Conservation (phyloP, 2,888 invertebrate species). For the Aproaerema taeniolella region DNA sequence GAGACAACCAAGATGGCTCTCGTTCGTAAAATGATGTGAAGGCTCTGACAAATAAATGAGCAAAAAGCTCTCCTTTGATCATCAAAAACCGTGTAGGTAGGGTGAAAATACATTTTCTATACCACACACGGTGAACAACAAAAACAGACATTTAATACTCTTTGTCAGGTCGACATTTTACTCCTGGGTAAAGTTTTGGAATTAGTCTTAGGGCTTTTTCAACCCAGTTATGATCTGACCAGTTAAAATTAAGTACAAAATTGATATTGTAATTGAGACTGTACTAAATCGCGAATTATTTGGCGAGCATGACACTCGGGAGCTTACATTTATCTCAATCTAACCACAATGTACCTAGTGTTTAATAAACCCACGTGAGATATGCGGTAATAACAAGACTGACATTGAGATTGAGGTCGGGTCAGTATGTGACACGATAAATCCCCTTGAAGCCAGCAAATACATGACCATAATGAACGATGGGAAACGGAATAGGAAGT, state of each 20-base stretch:
- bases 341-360: background rate
- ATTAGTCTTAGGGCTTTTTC: too few relatives aligned
- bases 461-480: conserved; percentile 7
- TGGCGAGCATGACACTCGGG: too few relatives aligned
- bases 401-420: conserved; percentile 15
- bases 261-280: background rate
- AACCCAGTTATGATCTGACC: background rate
- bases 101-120: too few relatives aligned
- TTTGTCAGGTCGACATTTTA: too few relatives aligned
- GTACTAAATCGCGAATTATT: background rate
- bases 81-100: too few relatives aligned
- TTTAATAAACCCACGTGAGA: background rate
- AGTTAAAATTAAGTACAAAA: background rate
- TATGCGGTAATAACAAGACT: conserved; percentile 3
- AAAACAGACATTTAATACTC: too few relatives aligned
- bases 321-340: background rate
- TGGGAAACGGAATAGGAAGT: conserved; percentile 12
- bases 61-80: too few relatives aligned
- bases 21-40: too few relatives aligned
- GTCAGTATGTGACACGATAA: conserved; percentile 9
- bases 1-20: too few relatives aligned
- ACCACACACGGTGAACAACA: too few relatives aligned
- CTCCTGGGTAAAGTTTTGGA: too few relatives aligned
- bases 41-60: too few relatives aligned
- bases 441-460: conserved; percentile 9